Percentiles rank a stretch among this genome's conserved stretches.
These are phyloP conservation scores for Acronicta alni DNA, from an alignment of 2,888 invertebrate species.

Conservation along the genomic window DNA sequence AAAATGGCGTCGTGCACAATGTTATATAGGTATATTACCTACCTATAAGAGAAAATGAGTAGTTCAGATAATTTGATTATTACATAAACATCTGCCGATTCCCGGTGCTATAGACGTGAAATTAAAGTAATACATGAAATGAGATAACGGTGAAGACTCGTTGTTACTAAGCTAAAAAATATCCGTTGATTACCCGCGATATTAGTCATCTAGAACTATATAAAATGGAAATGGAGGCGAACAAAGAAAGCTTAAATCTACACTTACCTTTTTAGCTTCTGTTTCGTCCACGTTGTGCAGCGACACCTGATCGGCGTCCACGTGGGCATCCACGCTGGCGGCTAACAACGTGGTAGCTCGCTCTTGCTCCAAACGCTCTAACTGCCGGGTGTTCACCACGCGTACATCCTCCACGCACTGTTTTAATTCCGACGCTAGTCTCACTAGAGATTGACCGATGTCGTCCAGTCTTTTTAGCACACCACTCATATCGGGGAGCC, in stretches of 20 bases:
- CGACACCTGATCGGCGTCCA: constrained; percentile 86
- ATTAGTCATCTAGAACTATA: constrained; percentile 7
- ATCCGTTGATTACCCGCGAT: background rate
- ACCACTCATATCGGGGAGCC: constrained; percentile 74
- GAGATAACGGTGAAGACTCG: no score
- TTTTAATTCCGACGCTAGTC: constrained; percentile 92
- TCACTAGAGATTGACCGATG: constrained; percentile 91
- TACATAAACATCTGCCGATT: no score
- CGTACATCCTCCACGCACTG: constrained; percentile 93
- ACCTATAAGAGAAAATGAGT: no score
- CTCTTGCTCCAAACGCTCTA: constrained; percentile 90
- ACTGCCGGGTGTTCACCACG: constrained; percentile 90
- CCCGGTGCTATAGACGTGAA: no score
- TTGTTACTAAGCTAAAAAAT: no score
- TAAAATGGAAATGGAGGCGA: background rate
- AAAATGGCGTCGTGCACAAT: no score
- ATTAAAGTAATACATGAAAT: no score
- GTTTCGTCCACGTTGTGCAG: constrained; percentile 88
- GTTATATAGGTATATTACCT: no score
- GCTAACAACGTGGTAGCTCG: constrained; percentile 91
- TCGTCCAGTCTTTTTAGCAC: constrained; percentile 92
- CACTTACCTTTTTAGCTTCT: constrained; percentile 92
- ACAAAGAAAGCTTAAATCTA: constrained; percentile 1
- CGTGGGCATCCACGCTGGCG: constrained; percentile 91
- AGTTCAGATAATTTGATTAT: no score